A percentile compares a stretch with the other conserved stretches of the same genome.
Evolutionary conservation across 1,140 invertebrate genomes (phyloP).

Genomic region (Aphaenogaster ashmeadi): DNA sequence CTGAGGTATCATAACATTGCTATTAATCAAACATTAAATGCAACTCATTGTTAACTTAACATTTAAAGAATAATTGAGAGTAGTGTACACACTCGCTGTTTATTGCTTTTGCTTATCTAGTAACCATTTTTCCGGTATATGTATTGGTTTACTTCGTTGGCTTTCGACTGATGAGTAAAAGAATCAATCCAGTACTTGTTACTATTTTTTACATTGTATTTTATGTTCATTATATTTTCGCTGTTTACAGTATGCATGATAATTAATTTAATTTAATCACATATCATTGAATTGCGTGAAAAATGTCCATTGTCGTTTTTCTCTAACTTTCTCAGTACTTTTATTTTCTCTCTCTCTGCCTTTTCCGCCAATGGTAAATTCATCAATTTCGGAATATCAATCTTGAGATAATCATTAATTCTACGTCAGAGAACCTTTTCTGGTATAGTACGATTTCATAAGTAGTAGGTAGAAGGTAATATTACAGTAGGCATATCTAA

Average conservation of each 20-base stretch:
- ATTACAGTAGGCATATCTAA: conserved; percentile 78
- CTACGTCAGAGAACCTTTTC: conserved; percentile 44
- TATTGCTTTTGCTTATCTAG: conserved; percentile 79
- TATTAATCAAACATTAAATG: conserved; percentile 66
- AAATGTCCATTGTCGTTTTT: conserved; percentile 29
- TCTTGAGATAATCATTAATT: conserved; percentile 24
- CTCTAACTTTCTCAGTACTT: conserved; percentile 31
- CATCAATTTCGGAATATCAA: conserved; percentile 19
- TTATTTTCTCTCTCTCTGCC: conserved; percentile 16
- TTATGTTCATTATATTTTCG: not conserved
- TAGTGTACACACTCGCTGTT: conserved; percentile 49
- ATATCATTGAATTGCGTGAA: conserved; percentile 32
- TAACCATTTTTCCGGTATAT: conserved; percentile 68
- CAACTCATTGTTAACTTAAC: conserved; percentile 27
- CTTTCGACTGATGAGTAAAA: conserved; percentile 16
- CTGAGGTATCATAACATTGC: conserved; percentile 83
- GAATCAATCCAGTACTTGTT: not conserved
- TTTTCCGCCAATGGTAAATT: conserved; percentile 33
- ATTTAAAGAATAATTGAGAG: conserved; percentile 38
- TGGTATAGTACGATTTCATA: conserved; percentile 51
- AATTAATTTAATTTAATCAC: conserved; percentile 21
- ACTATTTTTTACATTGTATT: conserved; percentile 1
- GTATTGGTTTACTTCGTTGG: conserved; percentile 27
- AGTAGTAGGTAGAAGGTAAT: conserved; percentile 64
- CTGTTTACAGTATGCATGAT: conserved; percentile 38